Evolutionary conservation across 2,797 vertebrate species (phyloP).

Genomic region (Phrynocephalus guinanensis): DNA sequence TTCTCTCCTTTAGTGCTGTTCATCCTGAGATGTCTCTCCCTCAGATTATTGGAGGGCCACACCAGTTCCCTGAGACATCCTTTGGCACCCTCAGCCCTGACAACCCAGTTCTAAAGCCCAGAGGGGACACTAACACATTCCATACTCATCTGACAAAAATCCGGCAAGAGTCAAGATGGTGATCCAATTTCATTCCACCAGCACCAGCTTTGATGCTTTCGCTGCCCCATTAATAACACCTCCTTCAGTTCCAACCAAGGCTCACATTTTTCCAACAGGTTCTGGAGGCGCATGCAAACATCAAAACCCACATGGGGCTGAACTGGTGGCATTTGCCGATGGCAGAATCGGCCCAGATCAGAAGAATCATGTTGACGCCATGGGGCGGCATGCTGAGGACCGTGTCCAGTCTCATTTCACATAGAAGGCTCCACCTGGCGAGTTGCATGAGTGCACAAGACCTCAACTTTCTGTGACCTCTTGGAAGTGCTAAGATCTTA

Average conservation of each 20-base stretch:
- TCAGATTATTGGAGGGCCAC: too few relatives aligned
- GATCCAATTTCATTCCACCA: background rate
- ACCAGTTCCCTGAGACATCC: too few relatives aligned
- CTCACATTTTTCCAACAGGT: background rate
- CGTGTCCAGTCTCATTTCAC: conserved; percentile 3
- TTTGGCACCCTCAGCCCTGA: too few relatives aligned
- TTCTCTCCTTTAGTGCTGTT: too few relatives aligned
- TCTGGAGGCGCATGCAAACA: background rate
- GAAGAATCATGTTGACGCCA: conserved; percentile 33
- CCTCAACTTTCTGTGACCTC: conserved; percentile 55
- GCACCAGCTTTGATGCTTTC: background rate
- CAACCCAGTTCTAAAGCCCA: background rate
- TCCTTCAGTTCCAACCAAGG: background rate
- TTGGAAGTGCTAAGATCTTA: conserved; percentile 29
- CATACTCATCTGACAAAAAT: background rate
- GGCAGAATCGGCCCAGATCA: conserved; percentile 28
- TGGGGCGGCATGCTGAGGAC: conserved; percentile 26
- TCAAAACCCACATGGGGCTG: background rate
- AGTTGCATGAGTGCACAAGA: conserved; percentile 17
- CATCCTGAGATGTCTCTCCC: too few relatives aligned
- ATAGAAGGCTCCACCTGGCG: conserved; percentile 33
- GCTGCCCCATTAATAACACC: background rate
- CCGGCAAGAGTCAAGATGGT: background rate
- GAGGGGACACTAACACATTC: background rate
- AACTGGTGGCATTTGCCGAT: conserved; percentile 34